Evolutionary conservation across 2,888 invertebrate genomes (phyloP), one percentile per base, ranked within the genome.

Genomic region (Seira ritae): DNA sequence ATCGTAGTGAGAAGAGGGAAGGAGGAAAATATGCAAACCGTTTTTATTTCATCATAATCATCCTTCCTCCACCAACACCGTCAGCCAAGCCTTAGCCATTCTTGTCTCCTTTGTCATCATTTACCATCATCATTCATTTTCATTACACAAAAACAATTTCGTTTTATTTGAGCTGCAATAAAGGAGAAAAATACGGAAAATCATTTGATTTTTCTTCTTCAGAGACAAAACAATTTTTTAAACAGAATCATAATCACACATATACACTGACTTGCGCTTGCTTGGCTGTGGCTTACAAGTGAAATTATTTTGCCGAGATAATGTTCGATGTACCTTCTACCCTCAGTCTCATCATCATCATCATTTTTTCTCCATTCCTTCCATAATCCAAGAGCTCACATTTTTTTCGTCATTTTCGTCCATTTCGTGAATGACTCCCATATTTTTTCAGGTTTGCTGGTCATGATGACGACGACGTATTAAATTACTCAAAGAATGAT

Each of bases 401-500:
- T 20, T 37, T 37, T 37, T 37, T 8, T 66, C 22, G 65, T 65
- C 65, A 46, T 24, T 76, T 55, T 50, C 55, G 46, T 66, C 15
- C 50, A 23, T 50, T 22, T 60, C 55, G 71, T 71, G 74, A 80
- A 74, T 80, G 76, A 77, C 72, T 82, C 82, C 77, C 65, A 73
- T 73, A 75, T 72, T 70, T 79, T 60, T 77, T 82, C 31, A 82
- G 77, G 62, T 82, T 73, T 82, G 82, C 81, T 76, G 77, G 82
- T 82, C 77, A 82, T 82, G 77, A 71, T 82, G 82, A 82, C 82
- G 60, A 60, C 60, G 68, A 77, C 81, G 71, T 71, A 81, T 81
- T 81, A 81, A 81, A 81, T 81, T 81, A 81, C 81, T 75, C 23
- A 69, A 60, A 76, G 71, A 81, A 81, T 75, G 81, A 81, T 81